Conservation (phyloP, 2,113 vertebrate species). For the Planiliza haematocheilus region DNA sequence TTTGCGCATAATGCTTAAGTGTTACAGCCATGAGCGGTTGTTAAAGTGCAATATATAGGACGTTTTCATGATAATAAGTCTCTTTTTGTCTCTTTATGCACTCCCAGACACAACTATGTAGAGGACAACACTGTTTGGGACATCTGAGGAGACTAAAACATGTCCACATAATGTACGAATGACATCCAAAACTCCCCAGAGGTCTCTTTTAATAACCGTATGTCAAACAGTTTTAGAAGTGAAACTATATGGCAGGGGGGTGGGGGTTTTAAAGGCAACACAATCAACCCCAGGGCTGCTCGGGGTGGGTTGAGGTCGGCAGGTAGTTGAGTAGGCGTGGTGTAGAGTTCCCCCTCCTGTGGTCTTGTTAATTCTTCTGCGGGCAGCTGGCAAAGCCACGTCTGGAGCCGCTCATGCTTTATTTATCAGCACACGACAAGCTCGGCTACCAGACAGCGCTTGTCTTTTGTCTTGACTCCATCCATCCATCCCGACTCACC, state of each 20-base stretch:
- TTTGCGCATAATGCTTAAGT: no score
- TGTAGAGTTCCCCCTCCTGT: conserved; percentile 57
- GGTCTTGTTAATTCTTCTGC: conserved; percentile 39
- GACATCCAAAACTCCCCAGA: no score
- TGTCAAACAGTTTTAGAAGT: no score
- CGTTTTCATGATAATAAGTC: neutral
- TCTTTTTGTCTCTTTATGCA: no score
- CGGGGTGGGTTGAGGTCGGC: conserved; percentile 15
- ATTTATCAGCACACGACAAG: conserved; percentile 54
- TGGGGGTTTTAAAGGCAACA: conserved; percentile 7
- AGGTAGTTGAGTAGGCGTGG: conserved; percentile 34
- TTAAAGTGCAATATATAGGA: no score
- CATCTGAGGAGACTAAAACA: no score
- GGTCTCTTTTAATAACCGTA: no score
- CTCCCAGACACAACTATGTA: no score
- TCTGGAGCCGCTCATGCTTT: conserved; percentile 62
- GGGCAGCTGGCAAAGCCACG: conserved; percentile 61
- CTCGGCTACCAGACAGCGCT: conserved; percentile 44
- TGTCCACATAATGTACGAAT: no score
- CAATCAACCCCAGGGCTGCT: conserved; percentile 1
- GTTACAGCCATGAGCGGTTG: no score
- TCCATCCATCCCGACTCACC: conserved; percentile 62
- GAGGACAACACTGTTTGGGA: no score
- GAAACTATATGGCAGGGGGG: no score
- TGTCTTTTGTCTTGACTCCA: conserved; percentile 62